Base-by-base conservation (phyloP, 2,797 vertebrate genomes). In the Chrosomus eos region DNA sequence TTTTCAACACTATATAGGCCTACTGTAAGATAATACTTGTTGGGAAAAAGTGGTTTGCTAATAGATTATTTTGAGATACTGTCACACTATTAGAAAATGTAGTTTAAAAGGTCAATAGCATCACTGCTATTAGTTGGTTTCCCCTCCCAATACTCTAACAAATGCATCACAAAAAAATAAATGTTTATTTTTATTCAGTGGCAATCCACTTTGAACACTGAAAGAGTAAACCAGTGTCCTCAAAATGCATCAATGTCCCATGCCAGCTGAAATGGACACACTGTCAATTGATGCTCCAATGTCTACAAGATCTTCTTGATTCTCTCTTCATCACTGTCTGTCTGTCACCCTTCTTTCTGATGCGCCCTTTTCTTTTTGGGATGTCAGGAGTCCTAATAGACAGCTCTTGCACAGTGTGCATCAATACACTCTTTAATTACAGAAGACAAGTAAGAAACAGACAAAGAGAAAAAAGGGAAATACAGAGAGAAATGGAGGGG, bases 361-460 rank as follows among this genome's bases (percentile, higher is more conserved):
- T 62, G 13, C 18, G 10, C 10, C 60, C 33, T 66, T 76, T 53
- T 76, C 10, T 66, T 74, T 14, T 55, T 80, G 14, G 38, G n/a
- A 26, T 82, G 81, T 73, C 28, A 7, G 40, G 8, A 66, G 21
- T 40, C 43, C 58, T 75, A 75, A 75, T 66, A 31, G 81, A 75
- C 72, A 21, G 51, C 68, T 73, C 43, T 62, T 45, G 80, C 68
- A 48, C 3, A 1, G 23, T 76, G 36, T 40, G 28, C 82, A 83
- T 83, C n/a, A 55, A 51, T 67, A 33, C 23, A 16, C 21, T 73
- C 26, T 71, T 71, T 43, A 80, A 51, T 80, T 87, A 84, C 38
- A 74, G 71, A 31, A 79, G 79, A 73, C 38, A 33, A 76, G 71
- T 48, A 18, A 79, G 67, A 60, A 51, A 85, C 31, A 82, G 72